Percentiles rank a stretch among this genome's conserved stretches.
phyloP scores from a whole-genome alignment of 2,888 invertebrate species.

The Drosophila mercatorum region DNA sequence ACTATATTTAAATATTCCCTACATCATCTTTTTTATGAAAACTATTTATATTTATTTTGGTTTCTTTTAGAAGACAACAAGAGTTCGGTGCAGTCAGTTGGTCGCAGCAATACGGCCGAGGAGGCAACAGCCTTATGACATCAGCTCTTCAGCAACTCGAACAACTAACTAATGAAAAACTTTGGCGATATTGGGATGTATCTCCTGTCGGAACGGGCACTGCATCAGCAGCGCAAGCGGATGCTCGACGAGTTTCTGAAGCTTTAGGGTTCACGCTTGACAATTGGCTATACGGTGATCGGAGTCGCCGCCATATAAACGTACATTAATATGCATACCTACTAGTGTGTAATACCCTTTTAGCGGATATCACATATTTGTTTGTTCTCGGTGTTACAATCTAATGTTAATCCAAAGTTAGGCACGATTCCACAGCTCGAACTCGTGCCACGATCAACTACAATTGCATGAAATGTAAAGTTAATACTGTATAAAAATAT shows the following conservation, averaged over 20 bases:
- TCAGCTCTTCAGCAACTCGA: constrained; percentile 82
- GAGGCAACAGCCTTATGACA: constrained; percentile 84
- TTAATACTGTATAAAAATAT: constrained; percentile 54
- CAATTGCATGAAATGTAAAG: constrained; percentile 71
- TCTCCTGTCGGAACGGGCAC: constrained; percentile 70
- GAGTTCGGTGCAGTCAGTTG: constrained; percentile 55
- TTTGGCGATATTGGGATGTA: constrained; percentile 78
- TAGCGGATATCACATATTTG: constrained; percentile 76
- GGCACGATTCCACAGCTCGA: constrained; percentile 18
- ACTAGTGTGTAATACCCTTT: constrained; percentile 36
- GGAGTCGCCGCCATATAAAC: constrained; percentile 18
- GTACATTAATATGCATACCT: constrained; percentile 22
- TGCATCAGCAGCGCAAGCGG: constrained; percentile 73
- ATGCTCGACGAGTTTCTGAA: constrained; percentile 77
- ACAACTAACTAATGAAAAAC: constrained; percentile 83
- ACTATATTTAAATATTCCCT: too few species aligned
- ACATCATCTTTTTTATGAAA: not conserved
- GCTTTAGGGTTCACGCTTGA: constrained; percentile 47
- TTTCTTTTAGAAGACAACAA: constrained; percentile 76
- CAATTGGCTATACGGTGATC: not conserved
- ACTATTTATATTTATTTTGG: not conserved
- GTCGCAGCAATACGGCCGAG: constrained; percentile 76
- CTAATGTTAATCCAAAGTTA: constrained; percentile 49
- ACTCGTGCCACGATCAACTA: constrained; percentile 38
- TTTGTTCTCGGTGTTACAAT: constrained; percentile 73